These are phyloP conservation scores for Centropus unirufus DNA, from an alignment of 2,113 vertebrate genomes.

Conservation along the genomic window DNA sequence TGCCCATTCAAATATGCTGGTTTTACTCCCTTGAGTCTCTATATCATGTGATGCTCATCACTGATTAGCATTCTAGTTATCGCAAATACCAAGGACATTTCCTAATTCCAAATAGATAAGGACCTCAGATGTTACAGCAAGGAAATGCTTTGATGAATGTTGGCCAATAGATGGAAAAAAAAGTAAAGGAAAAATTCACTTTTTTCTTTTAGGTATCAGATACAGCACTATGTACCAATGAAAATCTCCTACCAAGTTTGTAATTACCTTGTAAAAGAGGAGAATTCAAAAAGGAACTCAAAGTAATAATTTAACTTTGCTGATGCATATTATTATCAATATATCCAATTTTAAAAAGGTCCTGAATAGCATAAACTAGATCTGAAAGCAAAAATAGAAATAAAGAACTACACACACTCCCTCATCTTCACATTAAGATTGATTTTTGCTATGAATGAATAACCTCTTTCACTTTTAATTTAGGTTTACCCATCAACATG, in stretches of 20 bases:
- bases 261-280: not conserved
- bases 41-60: not conserved
- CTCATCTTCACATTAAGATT: not conserved
- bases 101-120: not conserved
- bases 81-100: not conserved
- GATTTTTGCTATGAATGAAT: slow-evolving; percentile 39
- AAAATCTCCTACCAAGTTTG: not conserved
- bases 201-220: not conserved
- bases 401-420: not conserved
- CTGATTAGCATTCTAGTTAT: not conserved
- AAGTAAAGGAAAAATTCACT: not conserved
- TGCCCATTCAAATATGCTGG: not conserved
- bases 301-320: not conserved
- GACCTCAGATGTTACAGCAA: not conserved
- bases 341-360: not conserved
- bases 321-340: not conserved
- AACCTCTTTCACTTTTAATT: slow-evolving; percentile 60
- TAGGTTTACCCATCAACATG: slow-evolving; percentile 25
- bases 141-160: not conserved
- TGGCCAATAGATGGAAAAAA: not conserved
- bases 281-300: not conserved
- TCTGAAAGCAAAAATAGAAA: slow-evolving; percentile 16
- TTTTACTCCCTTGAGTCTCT: not conserved
- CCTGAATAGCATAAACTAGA: not conserved
- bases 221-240: not conserved